These are phyloP conservation scores for Aphelenchoides bicaudatus DNA, from an alignment of 2,888 invertebrate genomes.

Conservation along the genomic window DNA sequence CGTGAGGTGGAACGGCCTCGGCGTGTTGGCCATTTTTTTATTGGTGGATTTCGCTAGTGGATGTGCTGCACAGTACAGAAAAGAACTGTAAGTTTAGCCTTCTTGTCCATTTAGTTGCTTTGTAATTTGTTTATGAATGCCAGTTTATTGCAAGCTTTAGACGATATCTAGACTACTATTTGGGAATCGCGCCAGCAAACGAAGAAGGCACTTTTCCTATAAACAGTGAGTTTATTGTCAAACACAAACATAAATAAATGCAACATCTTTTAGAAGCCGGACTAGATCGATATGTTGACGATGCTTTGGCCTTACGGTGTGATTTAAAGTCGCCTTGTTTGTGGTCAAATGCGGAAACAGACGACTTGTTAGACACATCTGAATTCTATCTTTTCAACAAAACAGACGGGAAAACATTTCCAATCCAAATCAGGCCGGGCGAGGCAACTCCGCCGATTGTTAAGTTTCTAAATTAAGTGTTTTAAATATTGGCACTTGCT, in stretches of 20 bases:
- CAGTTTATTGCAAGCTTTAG: too few species aligned
- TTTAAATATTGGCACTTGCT: constrained; percentile 1
- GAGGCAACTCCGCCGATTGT: constrained; percentile 35
- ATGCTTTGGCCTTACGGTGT: constrained; percentile 47
- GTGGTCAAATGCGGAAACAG: constrained; percentile 52
- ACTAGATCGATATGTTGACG: constrained; percentile 46
- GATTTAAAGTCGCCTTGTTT: constrained; percentile 47
- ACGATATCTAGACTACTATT: constrained; percentile 55
- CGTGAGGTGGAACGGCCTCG: too few species aligned
- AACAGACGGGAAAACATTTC: constrained; percentile 50
- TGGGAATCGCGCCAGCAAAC: constrained; percentile 52
- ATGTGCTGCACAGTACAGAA: constrained; percentile 45
- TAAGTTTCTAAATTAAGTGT: constrained; percentile 3
- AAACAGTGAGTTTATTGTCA: constrained; percentile 36
- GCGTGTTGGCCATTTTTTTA: too few species aligned
- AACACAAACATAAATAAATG: neutral
- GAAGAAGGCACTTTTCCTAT: constrained; percentile 45
- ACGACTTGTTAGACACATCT: constrained; percentile 53
- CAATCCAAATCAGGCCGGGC: constrained; percentile 55
- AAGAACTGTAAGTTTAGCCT: constrained; percentile 38
- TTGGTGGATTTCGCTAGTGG: neutral
- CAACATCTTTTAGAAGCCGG: constrained; percentile 39
- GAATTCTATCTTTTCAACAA: constrained; percentile 58
- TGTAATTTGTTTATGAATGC: constrained; percentile 15
- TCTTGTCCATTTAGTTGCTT: neutral